phyloP scores from a whole-genome alignment of 1,140 invertebrate genomes.

The Megathymus violae region DNA sequence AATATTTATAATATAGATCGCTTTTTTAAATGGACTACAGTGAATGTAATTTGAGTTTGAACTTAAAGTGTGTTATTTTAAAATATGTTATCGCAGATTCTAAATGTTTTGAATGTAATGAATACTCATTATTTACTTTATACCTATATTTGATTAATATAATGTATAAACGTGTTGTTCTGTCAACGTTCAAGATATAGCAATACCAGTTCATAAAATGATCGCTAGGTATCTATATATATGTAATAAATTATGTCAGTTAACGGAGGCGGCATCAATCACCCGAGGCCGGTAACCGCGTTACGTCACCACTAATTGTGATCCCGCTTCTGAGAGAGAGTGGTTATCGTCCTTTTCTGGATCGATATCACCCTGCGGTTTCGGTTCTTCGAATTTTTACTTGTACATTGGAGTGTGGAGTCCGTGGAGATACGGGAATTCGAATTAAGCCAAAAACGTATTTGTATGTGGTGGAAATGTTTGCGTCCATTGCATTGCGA shows the following conservation, averaged over 20 bases:
- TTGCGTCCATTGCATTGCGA: conserved; percentile 60
- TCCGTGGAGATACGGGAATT: not conserved
- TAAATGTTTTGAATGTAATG: no score
- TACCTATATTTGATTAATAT: no score
- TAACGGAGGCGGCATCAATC: conserved; percentile 58
- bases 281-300: conserved; percentile 65
- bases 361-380: conserved; percentile 58
- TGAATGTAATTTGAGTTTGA: no score
- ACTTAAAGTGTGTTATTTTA: no score
- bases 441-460: conserved; percentile 23
- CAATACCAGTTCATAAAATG: not conserved
- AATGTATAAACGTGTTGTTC: no score
- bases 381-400: conserved; percentile 53
- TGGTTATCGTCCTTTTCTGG: conserved; percentile 55
- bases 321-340: conserved; percentile 52
- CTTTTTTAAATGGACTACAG: no score
- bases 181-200: no score
- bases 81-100: no score
- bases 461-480: not conserved
- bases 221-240: conserved; percentile 17
- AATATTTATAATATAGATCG: no score
- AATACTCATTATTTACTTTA: no score
- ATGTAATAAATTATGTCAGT: conserved; percentile 24
- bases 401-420: conserved; percentile 19
- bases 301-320: conserved; percentile 74